Conservation (phyloP, 2,888 invertebrate genomes). For the Desoria tigrina region DNA sequence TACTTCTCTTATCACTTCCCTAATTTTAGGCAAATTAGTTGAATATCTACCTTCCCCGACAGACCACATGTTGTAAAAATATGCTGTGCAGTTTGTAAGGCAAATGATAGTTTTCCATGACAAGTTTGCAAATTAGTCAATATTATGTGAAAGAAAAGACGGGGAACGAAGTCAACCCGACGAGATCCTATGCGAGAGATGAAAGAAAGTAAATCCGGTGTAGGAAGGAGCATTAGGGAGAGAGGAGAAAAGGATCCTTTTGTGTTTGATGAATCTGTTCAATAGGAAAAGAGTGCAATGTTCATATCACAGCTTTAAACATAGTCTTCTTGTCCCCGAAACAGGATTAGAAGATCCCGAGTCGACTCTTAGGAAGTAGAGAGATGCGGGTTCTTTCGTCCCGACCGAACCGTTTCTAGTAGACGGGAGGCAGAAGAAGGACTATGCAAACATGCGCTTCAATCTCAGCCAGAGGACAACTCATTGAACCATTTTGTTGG, state of each 20-base stretch:
- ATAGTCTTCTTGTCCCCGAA: conserved; percentile 3
- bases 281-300: not conserved
- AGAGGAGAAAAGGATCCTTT: conserved; percentile 2
- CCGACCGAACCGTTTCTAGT: conserved; percentile 1
- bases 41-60: too few relatives aligned
- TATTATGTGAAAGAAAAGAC: too few relatives aligned
- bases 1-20: not conserved
- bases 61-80: too few relatives aligned
- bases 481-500: not conserved
- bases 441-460: conserved; percentile 12
- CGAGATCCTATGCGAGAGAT: not conserved
- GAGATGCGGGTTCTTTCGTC: conserved; percentile 6
- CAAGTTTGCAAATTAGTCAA: too few relatives aligned
- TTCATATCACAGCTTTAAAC: not conserved
- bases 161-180: too few relatives aligned
- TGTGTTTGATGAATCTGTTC: conserved; percentile 5
- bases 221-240: too few relatives aligned
- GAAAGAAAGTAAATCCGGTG: conserved; percentile 16
- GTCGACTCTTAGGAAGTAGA: conserved; percentile 11
- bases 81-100: too few relatives aligned
- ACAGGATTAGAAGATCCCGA: conserved; percentile 10
- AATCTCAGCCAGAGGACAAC: conserved; percentile 2
- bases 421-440: not conserved
- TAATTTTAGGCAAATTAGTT: too few relatives aligned
- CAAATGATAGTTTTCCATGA: too few relatives aligned